Evolutionary conservation across 2,888 invertebrate species (phyloP), one percentile per base, ranked within the genome.

Genomic region (Eristalis arbustorum): DNA sequence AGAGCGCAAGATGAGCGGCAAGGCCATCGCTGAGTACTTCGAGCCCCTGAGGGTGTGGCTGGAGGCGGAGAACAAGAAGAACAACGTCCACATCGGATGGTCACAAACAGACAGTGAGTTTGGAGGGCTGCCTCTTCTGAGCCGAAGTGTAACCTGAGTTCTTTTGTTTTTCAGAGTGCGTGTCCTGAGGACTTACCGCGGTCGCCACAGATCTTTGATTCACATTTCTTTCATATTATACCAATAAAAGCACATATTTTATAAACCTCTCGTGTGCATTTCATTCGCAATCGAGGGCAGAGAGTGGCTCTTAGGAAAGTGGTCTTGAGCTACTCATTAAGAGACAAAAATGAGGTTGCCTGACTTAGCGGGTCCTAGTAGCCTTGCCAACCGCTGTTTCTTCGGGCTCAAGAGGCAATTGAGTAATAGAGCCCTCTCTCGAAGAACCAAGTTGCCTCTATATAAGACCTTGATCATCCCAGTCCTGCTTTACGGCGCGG

Each of bases 1-100:
- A 0, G 95, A 95, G 90, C 93, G 96, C 89, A 94, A 93, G 74
- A 96, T 98, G 96, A 95, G 95, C 83, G 96, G 96, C 13, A 94
- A 95, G 73, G 96, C 96, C 0, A 94, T 98, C 0, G 92, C 97
- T 83, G 96, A 97, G 91, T 97, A 96, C 93, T 98, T 97, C 92
- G 94, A 94, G 88, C 97, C 97, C 0, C 92, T 98, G 10, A 94
- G 95, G 78, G 95, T 96, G 61, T 97, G 96, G 96, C 93, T 97
- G 18, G 94, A 94, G 88, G 93, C 94, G 3, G 96, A 97, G 92
- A 97, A 97, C 91, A 94, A 94, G 88, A 94, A 95, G 84, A 96
- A 95, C 28, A 94, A 94, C 2, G 96, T 94, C 63, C 92, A 93
- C 88, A 94, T 95, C 81, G 96, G 96, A 71, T 96, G 96, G 96